Evolutionary conservation across 2,113 vertebrate genomes (phyloP).

Genomic region (Oreochromis tanganicae): DNA sequence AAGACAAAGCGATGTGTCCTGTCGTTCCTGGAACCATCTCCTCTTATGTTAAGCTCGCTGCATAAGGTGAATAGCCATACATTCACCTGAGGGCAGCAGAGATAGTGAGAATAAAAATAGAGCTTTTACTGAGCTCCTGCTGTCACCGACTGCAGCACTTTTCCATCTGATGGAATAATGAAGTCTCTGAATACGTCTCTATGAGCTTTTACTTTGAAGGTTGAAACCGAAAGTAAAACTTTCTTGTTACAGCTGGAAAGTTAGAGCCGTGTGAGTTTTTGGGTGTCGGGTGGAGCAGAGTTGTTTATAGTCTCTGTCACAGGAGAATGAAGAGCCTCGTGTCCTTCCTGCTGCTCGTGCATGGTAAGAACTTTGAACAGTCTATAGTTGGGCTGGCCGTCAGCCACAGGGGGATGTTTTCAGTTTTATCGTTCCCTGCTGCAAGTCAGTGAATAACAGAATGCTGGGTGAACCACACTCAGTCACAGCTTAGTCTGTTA

Average conservation of each 20-base stretch:
- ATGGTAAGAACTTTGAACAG: neutral
- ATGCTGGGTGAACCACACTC: neutral
- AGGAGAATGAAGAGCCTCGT: neutral
- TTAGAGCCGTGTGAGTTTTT: neutral
- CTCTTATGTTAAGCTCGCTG: no score
- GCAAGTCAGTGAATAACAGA: accelerated
- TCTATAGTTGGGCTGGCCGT: neutral
- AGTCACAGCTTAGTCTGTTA: neutral
- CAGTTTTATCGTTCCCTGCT: neutral
- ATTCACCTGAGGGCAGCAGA: no score
- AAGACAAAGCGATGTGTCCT: no score
- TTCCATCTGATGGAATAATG: neutral
- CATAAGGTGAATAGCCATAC: no score
- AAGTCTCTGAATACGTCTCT: neutral
- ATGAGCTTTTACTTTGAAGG: neutral
- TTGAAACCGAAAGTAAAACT: neutral
- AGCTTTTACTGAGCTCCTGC: neutral
- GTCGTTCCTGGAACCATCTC: no score
- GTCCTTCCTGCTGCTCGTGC: neutral
- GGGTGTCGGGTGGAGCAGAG: neutral
- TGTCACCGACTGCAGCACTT: neutral
- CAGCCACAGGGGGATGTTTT: neutral
- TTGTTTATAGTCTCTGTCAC: neutral
- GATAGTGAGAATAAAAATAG: neutral
- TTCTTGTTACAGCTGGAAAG: neutral